Evolutionary conservation across 1,140 invertebrate genomes (phyloP).

Genomic region (Lanistes nyassanus): DNA sequence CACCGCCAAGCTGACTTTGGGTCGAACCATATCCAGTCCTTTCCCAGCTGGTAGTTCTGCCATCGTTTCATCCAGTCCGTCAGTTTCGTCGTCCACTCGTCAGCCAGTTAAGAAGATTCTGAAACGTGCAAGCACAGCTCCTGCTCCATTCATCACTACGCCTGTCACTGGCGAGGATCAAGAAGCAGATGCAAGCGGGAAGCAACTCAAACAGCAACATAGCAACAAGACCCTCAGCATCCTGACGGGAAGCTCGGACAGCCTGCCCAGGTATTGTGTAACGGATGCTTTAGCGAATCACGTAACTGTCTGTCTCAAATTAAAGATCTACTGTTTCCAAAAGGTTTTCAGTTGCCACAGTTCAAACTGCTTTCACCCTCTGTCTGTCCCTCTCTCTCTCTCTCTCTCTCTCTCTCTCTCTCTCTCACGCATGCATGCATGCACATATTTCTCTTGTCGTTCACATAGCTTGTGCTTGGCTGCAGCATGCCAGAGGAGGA

Average conservation of each 20-base stretch:
- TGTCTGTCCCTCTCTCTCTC: too few relatives aligned
- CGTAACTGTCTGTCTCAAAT: too few relatives aligned
- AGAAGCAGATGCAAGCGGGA: slow-evolving; percentile 2
- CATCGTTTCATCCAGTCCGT: too few relatives aligned
- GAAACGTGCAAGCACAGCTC: slow-evolving; percentile 41
- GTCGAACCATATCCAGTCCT: slow-evolving; percentile 23
- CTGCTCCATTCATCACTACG: slow-evolving; percentile 35
- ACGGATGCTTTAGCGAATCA: too few relatives aligned
- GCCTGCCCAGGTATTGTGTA: slow-evolving; percentile 56
- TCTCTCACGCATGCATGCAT: too few relatives aligned
- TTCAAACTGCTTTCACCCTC: too few relatives aligned
- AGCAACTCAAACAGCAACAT: slow-evolving; percentile 28
- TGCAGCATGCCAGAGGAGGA: slow-evolving; percentile 50
- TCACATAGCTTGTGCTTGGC: slow-evolving; percentile 17
- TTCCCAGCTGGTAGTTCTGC: too few relatives aligned
- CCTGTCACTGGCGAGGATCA: slow-evolving; percentile 38
- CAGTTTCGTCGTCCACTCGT: slow-evolving; percentile 2
- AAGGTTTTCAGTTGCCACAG: too few relatives aligned
- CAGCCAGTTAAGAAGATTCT: slow-evolving; percentile 46
- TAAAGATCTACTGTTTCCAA: too few relatives aligned
- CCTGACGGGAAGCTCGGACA: slow-evolving; percentile 63
- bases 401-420: too few relatives aligned
- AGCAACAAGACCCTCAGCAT: slow-evolving; percentile 51
- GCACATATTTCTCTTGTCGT: too few relatives aligned
- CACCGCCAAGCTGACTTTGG: background rate